These are phyloP conservation scores for Tipula unca DNA, from an alignment of 2,888 invertebrate genomes.

Conservation along the genomic window DNA sequence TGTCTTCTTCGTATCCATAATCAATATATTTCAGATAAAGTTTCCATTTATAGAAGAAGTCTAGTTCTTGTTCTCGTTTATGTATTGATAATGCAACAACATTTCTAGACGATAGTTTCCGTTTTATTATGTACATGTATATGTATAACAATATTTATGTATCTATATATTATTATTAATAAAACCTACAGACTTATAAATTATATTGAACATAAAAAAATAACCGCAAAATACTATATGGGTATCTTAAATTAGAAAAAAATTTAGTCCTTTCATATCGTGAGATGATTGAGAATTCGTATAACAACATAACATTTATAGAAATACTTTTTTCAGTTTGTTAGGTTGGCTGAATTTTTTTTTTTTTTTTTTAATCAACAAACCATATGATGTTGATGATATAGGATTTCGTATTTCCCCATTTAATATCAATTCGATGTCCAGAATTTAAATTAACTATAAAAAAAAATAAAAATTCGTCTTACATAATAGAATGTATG, in stretches of 20 bases:
- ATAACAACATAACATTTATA: neutral
- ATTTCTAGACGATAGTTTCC: neutral
- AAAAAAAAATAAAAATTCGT: neutral
- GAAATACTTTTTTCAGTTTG: neutral
- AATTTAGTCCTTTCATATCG: neutral
- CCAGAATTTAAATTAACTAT: neutral
- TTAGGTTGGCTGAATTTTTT: neutral
- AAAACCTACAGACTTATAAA: neutral
- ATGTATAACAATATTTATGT: neutral
- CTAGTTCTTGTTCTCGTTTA: neutral
- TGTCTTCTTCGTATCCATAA: neutral
- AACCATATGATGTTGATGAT: conserved; percentile 8
- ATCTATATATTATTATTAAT: neutral
- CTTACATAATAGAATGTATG: neutral
- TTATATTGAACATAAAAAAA: neutral
- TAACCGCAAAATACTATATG: neutral
- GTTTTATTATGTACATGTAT: neutral
- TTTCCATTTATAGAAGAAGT: neutral
- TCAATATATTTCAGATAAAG: neutral
- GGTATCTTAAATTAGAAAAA: neutral
- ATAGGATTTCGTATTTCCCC: neutral
- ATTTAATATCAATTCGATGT: neutral
- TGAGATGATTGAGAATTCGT: neutral
- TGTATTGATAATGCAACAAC: neutral
- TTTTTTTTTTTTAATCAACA: neutral